Base-by-base conservation (phyloP, 2,797 vertebrate species). In the Pterois miles region DNA sequence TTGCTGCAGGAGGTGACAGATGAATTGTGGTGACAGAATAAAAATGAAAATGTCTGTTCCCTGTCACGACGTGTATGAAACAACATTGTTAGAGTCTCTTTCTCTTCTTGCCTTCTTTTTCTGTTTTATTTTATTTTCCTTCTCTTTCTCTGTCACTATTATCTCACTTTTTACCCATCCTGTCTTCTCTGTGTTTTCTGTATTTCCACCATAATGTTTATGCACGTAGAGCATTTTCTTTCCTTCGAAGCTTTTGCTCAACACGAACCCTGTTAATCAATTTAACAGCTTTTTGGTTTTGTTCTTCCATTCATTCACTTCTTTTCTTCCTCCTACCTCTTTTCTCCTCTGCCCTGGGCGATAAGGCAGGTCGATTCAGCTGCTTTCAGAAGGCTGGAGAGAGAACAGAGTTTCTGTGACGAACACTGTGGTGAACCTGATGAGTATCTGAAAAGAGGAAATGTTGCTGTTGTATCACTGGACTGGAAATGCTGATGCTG, bases 351-450 rank as follows among this genome's bases (percentile, higher is more conserved):
- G 68, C 62, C 83, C 29, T 13, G 62, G 65, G 67, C 10, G 27
- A 82, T 68, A 59, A 88, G 12, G 68, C 74, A 62, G 53, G 74
- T 74, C 5, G 65, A 76, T 68, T 65, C 65, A 56, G 76, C 66
- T 68, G 48, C 67, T 85, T 62, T 73, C 50, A 71, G 48, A 53
- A 67, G 25, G 18, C 43, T 63, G 57, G 58, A 52, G 27, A 33
- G 29, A 71, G 54, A 74, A 36, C 25, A 50, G 58, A 27, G 50
- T 73, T 33, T 73, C 27, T 71, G 60, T 75, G 77, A 80, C 50
- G 20, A 65, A 88, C 73, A 43, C 43, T 59, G 33, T 63, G 73
- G 18, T 70, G 46, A 86, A 79, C 27, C 50, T 57, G 86, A 83
- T 78, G 52, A 29, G 50, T 46, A 71, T 78, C 69, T 81, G 25